phyloP scores from a whole-genome alignment of 2,797 vertebrate genomes.

The Echeneis naucrates region DNA sequence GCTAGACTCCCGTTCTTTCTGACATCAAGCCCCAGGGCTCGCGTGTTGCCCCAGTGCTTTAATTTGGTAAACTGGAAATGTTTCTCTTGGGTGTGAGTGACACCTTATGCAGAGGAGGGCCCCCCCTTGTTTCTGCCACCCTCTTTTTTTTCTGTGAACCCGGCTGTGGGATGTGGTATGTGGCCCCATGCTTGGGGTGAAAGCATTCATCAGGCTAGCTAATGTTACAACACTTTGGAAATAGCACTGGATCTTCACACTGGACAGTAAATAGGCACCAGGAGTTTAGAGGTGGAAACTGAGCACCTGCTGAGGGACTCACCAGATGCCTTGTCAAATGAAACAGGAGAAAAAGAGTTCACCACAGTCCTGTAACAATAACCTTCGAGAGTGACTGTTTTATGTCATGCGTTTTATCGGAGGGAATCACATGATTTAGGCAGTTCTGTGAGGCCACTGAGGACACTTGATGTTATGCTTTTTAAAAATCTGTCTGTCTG shows the following conservation, averaged over 20 bases:
- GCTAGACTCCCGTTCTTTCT: constrained; percentile 22
- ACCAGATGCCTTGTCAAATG: constrained; percentile 61
- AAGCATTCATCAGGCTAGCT: constrained; percentile 71
- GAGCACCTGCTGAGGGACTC: constrained; percentile 70
- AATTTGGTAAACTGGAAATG: constrained; percentile 74
- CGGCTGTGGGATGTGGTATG: constrained; percentile 70
- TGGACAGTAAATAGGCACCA: constrained; percentile 49
- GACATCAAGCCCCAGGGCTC: constrained; percentile 39
- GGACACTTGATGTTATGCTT: background rate
- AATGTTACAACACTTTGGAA: constrained; percentile 77
- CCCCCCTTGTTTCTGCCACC: constrained; percentile 32
- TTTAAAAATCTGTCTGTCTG: constrained; percentile 11
- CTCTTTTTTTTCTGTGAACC: constrained; percentile 48
- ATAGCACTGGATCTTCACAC: constrained; percentile 65
- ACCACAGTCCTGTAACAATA: constrained; percentile 45
- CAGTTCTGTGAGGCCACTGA: background rate
- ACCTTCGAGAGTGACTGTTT: constrained; percentile 26
- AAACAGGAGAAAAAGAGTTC: constrained; percentile 53
- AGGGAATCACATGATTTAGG: constrained; percentile 22
- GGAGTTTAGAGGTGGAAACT: constrained; percentile 57
- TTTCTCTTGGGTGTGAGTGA: constrained; percentile 75
- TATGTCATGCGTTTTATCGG: constrained; percentile 42
- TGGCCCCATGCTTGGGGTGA: constrained; percentile 53
- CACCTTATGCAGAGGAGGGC: constrained; percentile 29
- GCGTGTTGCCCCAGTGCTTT: constrained; percentile 54